Percentiles rank a stretch among this genome's conserved stretches.
These are phyloP conservation scores for Agrotis segetum DNA, from an alignment of 2,888 invertebrate species.

Conservation along the genomic window DNA sequence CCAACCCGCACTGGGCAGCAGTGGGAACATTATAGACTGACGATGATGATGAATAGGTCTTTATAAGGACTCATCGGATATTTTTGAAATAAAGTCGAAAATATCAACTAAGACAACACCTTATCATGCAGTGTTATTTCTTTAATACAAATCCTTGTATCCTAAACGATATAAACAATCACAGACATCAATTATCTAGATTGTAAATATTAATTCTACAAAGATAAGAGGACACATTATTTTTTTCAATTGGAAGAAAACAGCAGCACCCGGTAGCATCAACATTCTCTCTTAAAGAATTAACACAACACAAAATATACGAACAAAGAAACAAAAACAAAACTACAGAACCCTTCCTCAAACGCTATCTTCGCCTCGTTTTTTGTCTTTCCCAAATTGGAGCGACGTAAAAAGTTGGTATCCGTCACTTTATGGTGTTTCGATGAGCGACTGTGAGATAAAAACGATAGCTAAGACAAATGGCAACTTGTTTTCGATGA, in stretches of 20 bases:
- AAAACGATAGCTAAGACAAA: conserved; percentile 68
- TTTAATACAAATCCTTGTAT: too few species aligned
- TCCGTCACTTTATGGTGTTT: conserved; percentile 68
- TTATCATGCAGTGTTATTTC: too few species aligned
- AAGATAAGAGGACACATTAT: too few species aligned
- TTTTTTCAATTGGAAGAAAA: neutral
- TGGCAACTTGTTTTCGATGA: conserved; percentile 62
- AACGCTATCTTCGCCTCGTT: conserved; percentile 44
- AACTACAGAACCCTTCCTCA: conserved; percentile 36
- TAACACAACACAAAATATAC: neutral
- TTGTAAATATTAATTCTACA: too few species aligned
- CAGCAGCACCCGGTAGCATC: too few species aligned
- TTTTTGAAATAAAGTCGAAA: neutral
- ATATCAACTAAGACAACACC: neutral
- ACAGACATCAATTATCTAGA: too few species aligned
- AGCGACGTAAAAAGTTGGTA: conserved; percentile 68
- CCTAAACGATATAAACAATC: too few species aligned
- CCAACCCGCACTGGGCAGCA: too few species aligned
- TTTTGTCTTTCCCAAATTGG: conserved; percentile 70
- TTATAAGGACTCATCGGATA: neutral
- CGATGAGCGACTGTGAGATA: conserved; percentile 66
- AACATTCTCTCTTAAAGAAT: neutral
- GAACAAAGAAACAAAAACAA: conserved; percentile 30
- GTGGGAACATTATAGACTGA: too few species aligned
- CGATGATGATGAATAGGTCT: too few species aligned